phyloP scores from a whole-genome alignment of 1,140 invertebrate species.

The Phocides pigmalion region DNA sequence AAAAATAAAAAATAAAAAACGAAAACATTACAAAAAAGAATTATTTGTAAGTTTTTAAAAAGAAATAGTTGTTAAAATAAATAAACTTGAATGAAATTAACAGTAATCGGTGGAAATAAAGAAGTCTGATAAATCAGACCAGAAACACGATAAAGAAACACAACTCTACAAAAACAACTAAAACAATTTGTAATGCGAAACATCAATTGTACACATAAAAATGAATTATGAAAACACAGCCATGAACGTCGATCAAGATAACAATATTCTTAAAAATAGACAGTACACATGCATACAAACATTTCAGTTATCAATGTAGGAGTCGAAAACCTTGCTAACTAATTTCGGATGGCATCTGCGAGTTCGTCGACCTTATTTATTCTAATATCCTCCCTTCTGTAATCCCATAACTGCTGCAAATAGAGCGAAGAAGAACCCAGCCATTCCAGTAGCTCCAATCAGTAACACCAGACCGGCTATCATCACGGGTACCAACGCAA shows the following conservation, averaged over 20 bases:
- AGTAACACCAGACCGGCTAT: slow-evolving; percentile 89
- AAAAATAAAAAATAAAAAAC: neutral
- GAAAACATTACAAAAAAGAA: neutral
- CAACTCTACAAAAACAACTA: slow-evolving; percentile 20
- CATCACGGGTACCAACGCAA: slow-evolving; percentile 90
- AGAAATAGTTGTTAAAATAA: neutral
- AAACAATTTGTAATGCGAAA: slow-evolving; percentile 23
- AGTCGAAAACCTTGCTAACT: slow-evolving; percentile 42
- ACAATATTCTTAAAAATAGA: slow-evolving; percentile 28
- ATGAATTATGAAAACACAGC: slow-evolving; percentile 29
- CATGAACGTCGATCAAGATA: slow-evolving; percentile 29
- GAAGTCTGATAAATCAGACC: slow-evolving; percentile 24
- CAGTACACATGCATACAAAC: slow-evolving; percentile 25
- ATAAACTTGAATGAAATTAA: slow-evolving; percentile 8
- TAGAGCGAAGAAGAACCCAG: slow-evolving; percentile 93
- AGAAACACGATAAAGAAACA: slow-evolving; percentile 8
- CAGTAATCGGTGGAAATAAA: slow-evolving; percentile 32
- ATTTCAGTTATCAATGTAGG: slow-evolving; percentile 18
- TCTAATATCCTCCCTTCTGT: slow-evolving; percentile 73
- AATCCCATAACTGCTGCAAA: slow-evolving; percentile 87
- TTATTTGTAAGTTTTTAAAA: too few species aligned
- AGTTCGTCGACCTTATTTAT: slow-evolving; percentile 64
- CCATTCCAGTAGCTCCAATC: slow-evolving; percentile 89
- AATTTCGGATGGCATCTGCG: slow-evolving; percentile 70
- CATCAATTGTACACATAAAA: slow-evolving; percentile 28